phyloP scores from a whole-genome alignment of 2,888 invertebrate species.

The Gymnoscelis rufifasciata region DNA sequence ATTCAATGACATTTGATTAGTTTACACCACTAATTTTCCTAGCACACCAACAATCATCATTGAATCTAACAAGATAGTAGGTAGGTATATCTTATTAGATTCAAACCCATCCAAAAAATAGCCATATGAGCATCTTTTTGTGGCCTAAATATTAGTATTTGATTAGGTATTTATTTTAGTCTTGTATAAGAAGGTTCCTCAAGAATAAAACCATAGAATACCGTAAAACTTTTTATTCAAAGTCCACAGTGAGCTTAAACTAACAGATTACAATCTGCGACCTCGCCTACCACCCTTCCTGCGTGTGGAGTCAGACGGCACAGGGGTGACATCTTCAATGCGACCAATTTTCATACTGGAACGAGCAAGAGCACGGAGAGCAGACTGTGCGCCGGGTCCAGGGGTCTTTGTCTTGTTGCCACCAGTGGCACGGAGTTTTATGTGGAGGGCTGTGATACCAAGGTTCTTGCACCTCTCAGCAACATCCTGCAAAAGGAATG shows the following conservation, averaged over 20 bases:
- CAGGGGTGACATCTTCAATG: constrained; percentile 99
- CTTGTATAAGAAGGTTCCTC: too few species aligned
- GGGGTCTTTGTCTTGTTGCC: constrained; percentile 99
- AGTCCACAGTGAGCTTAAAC: constrained; percentile 68
- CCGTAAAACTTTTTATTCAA: constrained; percentile 62
- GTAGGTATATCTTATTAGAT: too few species aligned
- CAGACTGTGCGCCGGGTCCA: constrained; percentile 99
- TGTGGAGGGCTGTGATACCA: constrained; percentile 98
- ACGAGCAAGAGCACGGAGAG: constrained; percentile 97
- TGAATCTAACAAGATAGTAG: too few species aligned
- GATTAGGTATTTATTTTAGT: too few species aligned
- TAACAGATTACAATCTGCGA: constrained; percentile 93
- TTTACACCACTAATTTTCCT: too few species aligned
- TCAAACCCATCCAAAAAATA: too few species aligned
- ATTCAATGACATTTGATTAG: too few species aligned
- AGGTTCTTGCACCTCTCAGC: constrained; percentile 98
- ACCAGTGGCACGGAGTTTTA: constrained; percentile 98
- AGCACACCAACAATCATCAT: too few species aligned
- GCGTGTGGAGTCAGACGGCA: constrained; percentile 99
- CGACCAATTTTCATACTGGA: constrained; percentile 99
- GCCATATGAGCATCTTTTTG: too few species aligned
- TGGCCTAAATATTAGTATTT: too few species aligned
- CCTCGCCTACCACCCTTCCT: constrained; percentile 99
- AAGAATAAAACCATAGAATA: constrained; percentile 46
- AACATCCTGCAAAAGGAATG: constrained; percentile 92